Evolutionary conservation across 2,888 invertebrate species (phyloP), one percentile per base, ranked within the genome.

Genomic region (Leistus spinibarbis): DNA sequence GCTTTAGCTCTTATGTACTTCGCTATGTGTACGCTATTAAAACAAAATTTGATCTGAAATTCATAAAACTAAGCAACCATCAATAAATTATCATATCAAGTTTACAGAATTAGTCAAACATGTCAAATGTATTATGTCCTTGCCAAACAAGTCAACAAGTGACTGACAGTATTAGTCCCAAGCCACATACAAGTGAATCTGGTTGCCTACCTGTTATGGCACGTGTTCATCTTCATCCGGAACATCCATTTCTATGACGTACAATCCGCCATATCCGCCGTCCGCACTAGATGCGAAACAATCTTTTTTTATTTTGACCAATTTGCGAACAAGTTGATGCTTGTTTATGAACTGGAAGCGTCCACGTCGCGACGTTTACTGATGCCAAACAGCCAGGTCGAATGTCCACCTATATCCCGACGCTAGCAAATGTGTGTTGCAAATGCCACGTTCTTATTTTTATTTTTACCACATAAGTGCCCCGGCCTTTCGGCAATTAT

Each of bases 371-470:
- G 73, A 67, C 67, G 67, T 57, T 53, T 60, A 57, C 66, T 66
- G 66, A 66, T 66, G 66, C 66, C 66, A 66, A 66, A 27, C 9
- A 20, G 53, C 23, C 66, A 17, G 66, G 40, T 66, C 66, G 19
- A 54, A 73, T 27, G 66, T 65, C 66, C 57, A 72, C 72, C 66
- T 72, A 62, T 57, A 64, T 57, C 56, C 63, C 63, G 69, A 54
- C 68, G 19, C 68, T 7, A 17, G 57, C 54, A 68, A 40, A 40
- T 40, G 40, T 40, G 57, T 57, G 57, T 27, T 70, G 70, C 63
- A 70, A 73, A 73, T 73, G 73, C 73, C 67, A 72, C 27, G 54
- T 7, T 40, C 62, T 64, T 73, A 73, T 73, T 73, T 73, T 73
- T 73, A 73, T 73, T 73, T 73, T 73, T 73, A 73, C 71, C 63